Conservation (phyloP, 2,113 vertebrate species). For the Hiodon alosoides region DNA sequence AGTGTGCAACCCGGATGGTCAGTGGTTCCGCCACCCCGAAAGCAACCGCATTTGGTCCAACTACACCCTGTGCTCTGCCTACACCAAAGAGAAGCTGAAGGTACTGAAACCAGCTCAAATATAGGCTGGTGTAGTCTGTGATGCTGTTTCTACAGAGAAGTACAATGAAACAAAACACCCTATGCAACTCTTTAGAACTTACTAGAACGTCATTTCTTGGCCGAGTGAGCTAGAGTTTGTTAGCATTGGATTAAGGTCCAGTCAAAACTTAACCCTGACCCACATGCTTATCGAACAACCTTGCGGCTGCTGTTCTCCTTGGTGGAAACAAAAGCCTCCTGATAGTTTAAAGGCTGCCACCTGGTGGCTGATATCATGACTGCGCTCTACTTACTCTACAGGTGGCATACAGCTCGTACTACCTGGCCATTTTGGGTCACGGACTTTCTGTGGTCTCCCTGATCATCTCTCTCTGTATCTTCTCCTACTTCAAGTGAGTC, state of each 20-base stretch:
- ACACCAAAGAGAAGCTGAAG: conserved; percentile 52
- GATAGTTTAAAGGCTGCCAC: neutral
- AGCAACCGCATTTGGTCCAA: conserved; percentile 68
- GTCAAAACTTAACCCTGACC: neutral
- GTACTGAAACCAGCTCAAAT: conserved; percentile 32
- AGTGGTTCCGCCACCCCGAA: conserved; percentile 69
- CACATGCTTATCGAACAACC: neutral
- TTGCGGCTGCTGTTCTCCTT: neutral
- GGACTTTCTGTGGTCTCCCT: conserved; percentile 63
- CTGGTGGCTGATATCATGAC: neutral
- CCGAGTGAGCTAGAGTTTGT: too few relatives aligned
- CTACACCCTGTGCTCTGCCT: conserved; percentile 61
- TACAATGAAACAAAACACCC: neutral
- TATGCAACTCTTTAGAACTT: neutral
- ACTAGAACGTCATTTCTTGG: too few relatives aligned
- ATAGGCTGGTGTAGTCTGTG: neutral
- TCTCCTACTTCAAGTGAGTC: conserved; percentile 72
- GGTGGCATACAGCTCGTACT: conserved; percentile 57
- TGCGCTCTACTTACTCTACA: conserved; percentile 32
- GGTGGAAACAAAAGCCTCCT: neutral
- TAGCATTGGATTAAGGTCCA: neutral
- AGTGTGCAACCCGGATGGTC: conserved; percentile 62
- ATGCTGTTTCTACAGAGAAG: neutral
- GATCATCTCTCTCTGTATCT: conserved; percentile 63
- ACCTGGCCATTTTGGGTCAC: conserved; percentile 63